Evolutionary conservation across 2,797 vertebrate species (phyloP), one percentile per base, ranked within the genome.

Genomic region (Myiotriccus ornatus): DNA sequence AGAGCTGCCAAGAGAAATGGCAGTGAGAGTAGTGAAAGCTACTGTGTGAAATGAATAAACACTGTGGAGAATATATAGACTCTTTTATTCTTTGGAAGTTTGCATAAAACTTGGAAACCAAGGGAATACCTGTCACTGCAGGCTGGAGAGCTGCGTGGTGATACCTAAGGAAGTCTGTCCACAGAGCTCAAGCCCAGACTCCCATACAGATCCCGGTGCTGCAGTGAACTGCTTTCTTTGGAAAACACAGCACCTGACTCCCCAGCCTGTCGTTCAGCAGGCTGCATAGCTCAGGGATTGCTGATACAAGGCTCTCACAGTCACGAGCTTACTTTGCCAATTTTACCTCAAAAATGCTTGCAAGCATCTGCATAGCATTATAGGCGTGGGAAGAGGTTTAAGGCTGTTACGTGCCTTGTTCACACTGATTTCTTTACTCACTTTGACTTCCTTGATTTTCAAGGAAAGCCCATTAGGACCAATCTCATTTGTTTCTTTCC

Each of bases 191-290:
- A 10, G 22, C 3, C 8, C 34, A 65, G 68, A 50, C 27, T 25
- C 34, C 44, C 15, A 2, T 2, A 3, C 27, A 81, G 78, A 27
- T 6, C 13, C 27, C 14, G 7, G 24, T 21, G 44, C 65, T 78
- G 65, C 53, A 57, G 21, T 2, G 50, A 21, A 39, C 25, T 27
- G 69, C 41, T 73, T 34, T 3, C 63, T 44, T 0, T 64, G 47
- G 34, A 44, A 34, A 28, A 30, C 0, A 1, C 6, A 21, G 25
- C 57, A 12, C 4, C 0, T 37, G 13, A 16, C 50, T 19, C 20
- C 30, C 12, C 5, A 22, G 7, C 3, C 0, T 4, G 3, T 2
- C 4, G 3, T 23, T 35, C 14, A 14, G 9, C 1, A 37, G 28
- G 34, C 41, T 32, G 18, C 41, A 50, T 14, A 7, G 14, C 50